A percentile compares a stretch with the other conserved stretches of the same genome.
Evolutionary conservation across 2,113 vertebrate genomes (phyloP).

Genomic region (Sapayoa aenigma): DNA sequence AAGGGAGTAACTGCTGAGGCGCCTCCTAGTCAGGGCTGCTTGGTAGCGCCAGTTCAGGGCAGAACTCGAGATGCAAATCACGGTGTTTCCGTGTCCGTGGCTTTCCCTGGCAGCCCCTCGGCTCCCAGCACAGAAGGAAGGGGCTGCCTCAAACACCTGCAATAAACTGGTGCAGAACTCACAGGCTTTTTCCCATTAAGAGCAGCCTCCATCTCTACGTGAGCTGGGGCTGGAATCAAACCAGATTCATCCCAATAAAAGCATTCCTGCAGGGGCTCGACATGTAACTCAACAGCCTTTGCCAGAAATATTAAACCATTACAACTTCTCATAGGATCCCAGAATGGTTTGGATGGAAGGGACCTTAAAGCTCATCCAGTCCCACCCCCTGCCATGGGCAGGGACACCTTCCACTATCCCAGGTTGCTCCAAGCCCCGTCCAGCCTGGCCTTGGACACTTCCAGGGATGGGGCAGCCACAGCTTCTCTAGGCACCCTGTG

Average conservation of each 20-base stretch:
- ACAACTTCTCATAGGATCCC: neutral
- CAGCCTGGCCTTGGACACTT: neutral
- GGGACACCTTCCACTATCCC: neutral
- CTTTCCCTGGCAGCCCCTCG: neutral
- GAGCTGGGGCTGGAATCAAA: neutral
- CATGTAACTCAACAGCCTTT: neutral
- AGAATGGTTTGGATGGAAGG: neutral
- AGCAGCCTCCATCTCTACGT: neutral
- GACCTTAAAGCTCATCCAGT: too few species aligned
- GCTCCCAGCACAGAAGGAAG: neutral
- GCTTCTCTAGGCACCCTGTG: neutral
- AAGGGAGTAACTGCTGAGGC: neutral
- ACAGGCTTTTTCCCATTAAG: neutral
- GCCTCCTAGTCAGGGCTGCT: neutral
- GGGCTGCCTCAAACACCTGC: neutral
- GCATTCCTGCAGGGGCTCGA: neutral
- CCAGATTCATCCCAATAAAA: neutral
- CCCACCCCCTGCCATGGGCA: neutral
- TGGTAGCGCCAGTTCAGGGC: neutral
- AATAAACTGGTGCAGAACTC: rapidly evolving
- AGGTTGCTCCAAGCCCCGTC: rapidly evolving
- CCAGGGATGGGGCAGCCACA: neutral
- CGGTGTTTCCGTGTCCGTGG: neutral
- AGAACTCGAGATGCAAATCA: rapidly evolving
- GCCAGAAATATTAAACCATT: neutral